A percentile compares a stretch with the other conserved stretches of the same genome.
Conservation (phyloP, 2,888 invertebrate genomes). For the Norana najaformis region DNA sequence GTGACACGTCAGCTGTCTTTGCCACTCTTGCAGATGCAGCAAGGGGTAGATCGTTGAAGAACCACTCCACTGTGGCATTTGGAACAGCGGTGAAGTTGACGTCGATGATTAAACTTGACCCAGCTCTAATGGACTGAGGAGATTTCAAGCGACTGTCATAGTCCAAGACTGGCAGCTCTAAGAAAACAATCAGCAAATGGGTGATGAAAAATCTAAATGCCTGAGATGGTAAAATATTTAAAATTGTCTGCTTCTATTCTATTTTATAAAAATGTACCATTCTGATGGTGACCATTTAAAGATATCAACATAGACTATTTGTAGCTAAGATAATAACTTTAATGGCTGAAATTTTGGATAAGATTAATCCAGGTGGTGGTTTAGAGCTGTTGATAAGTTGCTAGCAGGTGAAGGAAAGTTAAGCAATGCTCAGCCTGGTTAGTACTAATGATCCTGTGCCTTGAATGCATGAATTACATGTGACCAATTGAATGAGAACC, state of each 20-base stretch:
- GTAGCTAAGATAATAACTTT: no score
- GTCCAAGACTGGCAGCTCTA: constrained; percentile 44
- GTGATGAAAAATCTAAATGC: not conserved
- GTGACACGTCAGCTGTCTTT: constrained; percentile 40
- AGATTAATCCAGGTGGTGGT: no score
- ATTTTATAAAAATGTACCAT: not conserved
- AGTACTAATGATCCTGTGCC: not conserved
- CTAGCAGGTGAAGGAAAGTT: not conserved
- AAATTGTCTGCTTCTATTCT: not conserved
- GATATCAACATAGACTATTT: not conserved
- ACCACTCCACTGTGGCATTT: constrained; percentile 45
- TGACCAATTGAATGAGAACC: not conserved
- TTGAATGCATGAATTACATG: not conserved
- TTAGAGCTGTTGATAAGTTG: no score
- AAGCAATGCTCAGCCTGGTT: not conserved
- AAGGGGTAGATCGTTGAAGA: constrained; percentile 42
- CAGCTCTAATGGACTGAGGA: constrained; percentile 43
- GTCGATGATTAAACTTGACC: constrained; percentile 42
- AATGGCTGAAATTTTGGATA: no score
- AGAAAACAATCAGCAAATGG: not conserved
- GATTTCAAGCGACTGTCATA: constrained; percentile 41
- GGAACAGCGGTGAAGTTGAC: constrained; percentile 45
- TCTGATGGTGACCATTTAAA: not conserved
- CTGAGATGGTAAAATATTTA: not conserved
- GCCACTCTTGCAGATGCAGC: constrained; percentile 30